Conservation (phyloP, 2,113 vertebrate genomes). For the Oenanthe melanoleuca region DNA sequence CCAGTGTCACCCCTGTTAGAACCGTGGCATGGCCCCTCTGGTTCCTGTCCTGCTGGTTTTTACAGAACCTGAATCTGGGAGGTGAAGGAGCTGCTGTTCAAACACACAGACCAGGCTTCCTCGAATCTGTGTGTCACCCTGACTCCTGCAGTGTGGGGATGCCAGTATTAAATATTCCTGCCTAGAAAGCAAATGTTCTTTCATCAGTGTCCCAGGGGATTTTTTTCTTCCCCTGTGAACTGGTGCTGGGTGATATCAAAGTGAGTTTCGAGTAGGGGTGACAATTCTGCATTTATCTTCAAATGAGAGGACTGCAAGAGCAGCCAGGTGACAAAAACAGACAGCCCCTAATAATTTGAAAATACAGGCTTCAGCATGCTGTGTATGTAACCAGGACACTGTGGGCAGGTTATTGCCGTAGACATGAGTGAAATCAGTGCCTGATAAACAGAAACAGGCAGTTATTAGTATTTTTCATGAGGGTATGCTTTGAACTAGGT, state of each 20-base stretch:
- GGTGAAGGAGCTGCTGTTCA: background rate
- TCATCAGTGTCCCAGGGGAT: background rate
- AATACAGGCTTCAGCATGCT: background rate
- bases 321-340: background rate
- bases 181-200: background rate
- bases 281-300: background rate
- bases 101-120: background rate
- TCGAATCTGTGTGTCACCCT: accelerated
- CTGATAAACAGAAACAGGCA: background rate
- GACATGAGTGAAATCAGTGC: background rate
- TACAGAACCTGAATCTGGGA: background rate
- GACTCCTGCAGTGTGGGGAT: background rate
- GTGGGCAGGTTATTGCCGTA: background rate
- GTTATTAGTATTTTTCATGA: background rate
- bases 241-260: background rate
- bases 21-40: background rate
- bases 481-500: background rate
- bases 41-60: background rate
- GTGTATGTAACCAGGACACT: background rate
- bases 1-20: background rate
- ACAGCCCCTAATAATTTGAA: background rate
- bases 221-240: background rate
- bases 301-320: background rate
- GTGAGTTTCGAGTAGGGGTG: background rate
- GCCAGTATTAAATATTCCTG: accelerated